Conservation (phyloP, 2,888 invertebrate species). For the Epiblema foenella region DNA sequence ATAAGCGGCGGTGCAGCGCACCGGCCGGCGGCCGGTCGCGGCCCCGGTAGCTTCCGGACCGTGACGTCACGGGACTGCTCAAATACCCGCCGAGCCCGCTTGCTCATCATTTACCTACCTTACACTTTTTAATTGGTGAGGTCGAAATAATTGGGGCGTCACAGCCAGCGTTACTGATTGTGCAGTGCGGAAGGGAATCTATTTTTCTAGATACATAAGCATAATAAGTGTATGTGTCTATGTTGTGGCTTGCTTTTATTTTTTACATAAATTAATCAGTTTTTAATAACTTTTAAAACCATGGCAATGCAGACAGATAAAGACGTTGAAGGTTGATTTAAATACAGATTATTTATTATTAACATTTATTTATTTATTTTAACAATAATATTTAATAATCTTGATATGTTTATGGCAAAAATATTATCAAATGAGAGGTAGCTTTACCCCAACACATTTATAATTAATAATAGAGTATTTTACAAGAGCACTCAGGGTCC, state of each 20-base stretch:
- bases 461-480: no score
- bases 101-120: conserved; percentile 64
- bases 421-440: conserved; percentile 25
- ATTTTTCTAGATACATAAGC: not conserved
- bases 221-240: no score
- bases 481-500: no score
- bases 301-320: not conserved
- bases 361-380: conserved; percentile 33
- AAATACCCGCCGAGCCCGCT: conserved; percentile 55
- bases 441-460: conserved; percentile 1
- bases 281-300: not conserved
- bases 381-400: conserved; percentile 23
- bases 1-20: conserved; percentile 71
- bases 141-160: conserved; percentile 81
- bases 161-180: conserved; percentile 62
- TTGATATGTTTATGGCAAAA: conserved; percentile 36
- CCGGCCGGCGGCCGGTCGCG: conserved; percentile 58
- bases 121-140: conserved; percentile 83
- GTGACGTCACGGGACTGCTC: conserved; percentile 62
- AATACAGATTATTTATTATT: not conserved
- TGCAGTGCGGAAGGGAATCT: conserved; percentile 29
- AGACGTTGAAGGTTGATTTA: not conserved
- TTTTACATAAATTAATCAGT: not conserved
- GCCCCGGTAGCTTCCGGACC: conserved; percentile 71
- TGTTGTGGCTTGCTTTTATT: no score